phyloP scores from a whole-genome alignment of 2,888 invertebrate genomes.

The Palloptera scutellata region DNA sequence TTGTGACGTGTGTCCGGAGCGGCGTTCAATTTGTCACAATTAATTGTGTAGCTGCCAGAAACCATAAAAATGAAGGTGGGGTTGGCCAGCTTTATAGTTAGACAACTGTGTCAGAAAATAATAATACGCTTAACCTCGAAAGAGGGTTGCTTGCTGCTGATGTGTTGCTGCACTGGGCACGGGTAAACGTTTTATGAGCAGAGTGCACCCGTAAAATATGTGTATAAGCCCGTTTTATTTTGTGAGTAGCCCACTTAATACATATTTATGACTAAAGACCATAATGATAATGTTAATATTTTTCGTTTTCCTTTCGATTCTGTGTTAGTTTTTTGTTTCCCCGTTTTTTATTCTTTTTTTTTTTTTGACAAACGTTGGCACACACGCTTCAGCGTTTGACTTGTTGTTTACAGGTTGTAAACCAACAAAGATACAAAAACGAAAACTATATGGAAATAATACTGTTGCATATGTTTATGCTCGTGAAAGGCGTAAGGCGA shows the following conservation, averaged over 20 bases:
- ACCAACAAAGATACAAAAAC: slow-evolving; percentile 29
- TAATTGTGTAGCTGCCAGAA: slow-evolving; percentile 57
- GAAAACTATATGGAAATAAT: not conserved
- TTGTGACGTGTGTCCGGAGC: slow-evolving; percentile 61
- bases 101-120: slow-evolving; percentile 28
- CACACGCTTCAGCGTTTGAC: slow-evolving; percentile 54
- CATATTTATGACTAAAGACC: not conserved
- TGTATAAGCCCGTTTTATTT: too few relatives aligned
- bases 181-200: too few relatives aligned
- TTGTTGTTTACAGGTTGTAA: slow-evolving; percentile 52
- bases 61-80: slow-evolving; percentile 12
- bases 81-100: too few relatives aligned
- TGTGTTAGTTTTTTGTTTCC: too few relatives aligned
- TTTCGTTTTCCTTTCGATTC: slow-evolving; percentile 6
- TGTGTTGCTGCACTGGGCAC: not conserved
- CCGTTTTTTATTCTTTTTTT: not conserved
- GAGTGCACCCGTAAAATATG: too few relatives aligned
- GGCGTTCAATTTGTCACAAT: slow-evolving; percentile 64
- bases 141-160: slow-evolving; percentile 23
- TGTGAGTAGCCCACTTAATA: not conserved
- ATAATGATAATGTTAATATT: slow-evolving; percentile 30
- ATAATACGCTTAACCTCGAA: slow-evolving; percentile 42
- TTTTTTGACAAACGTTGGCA: slow-evolving; percentile 44
- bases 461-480: slow-evolving; percentile 19
- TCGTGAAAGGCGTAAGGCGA: slow-evolving; percentile 10